phyloP scores from a whole-genome alignment of 2,797 vertebrate genomes.

The Chaunax sp. region DNA sequence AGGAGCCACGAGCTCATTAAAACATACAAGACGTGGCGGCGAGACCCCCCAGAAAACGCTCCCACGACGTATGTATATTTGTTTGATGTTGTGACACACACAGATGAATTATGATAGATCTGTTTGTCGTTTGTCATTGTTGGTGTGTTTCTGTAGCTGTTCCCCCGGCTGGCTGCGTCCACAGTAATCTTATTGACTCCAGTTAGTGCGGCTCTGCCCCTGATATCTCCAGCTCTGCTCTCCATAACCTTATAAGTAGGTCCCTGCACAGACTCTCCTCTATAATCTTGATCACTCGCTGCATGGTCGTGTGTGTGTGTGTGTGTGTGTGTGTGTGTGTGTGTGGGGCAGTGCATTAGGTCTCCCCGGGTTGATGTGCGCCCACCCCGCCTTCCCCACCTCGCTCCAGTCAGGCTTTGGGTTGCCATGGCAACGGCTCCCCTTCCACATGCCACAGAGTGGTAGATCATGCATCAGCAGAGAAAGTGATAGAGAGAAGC shows the following conservation, averaged over 20 bases:
- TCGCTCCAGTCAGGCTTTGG: slow-evolving; percentile 72
- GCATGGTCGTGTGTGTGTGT: slow-evolving; percentile 45
- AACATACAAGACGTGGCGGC: slow-evolving; percentile 55
- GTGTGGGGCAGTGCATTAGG: slow-evolving; percentile 66
- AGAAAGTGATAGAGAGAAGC: slow-evolving; percentile 68
- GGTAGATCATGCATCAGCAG: slow-evolving; percentile 79
- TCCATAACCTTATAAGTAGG: slow-evolving; percentile 84
- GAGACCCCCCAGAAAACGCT: slow-evolving; percentile 32
- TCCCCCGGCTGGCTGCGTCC: slow-evolving; percentile 52
- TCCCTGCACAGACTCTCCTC: slow-evolving; percentile 78
- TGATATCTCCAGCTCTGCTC: slow-evolving; percentile 76
- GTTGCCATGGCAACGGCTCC: slow-evolving; percentile 78
- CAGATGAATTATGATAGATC: slow-evolving; percentile 50
- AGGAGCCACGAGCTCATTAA: slow-evolving; percentile 67
- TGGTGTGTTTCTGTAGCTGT: slow-evolving; percentile 47
- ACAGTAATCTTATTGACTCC: slow-evolving; percentile 78
- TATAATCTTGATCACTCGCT: slow-evolving; percentile 80
- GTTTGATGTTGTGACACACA: slow-evolving; percentile 25
- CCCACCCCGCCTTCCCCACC: slow-evolving; percentile 53
- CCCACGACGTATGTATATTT: slow-evolving; percentile 23
- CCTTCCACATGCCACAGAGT: slow-evolving; percentile 81
- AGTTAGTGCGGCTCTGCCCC: slow-evolving; percentile 72
- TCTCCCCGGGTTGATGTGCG: slow-evolving; percentile 68
- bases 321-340: slow-evolving; percentile 20
- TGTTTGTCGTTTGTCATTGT: slow-evolving; percentile 50